Evolutionary conservation across 2,888 invertebrate species (phyloP).

Genomic region (Drosophila pseudotakahashii): DNA sequence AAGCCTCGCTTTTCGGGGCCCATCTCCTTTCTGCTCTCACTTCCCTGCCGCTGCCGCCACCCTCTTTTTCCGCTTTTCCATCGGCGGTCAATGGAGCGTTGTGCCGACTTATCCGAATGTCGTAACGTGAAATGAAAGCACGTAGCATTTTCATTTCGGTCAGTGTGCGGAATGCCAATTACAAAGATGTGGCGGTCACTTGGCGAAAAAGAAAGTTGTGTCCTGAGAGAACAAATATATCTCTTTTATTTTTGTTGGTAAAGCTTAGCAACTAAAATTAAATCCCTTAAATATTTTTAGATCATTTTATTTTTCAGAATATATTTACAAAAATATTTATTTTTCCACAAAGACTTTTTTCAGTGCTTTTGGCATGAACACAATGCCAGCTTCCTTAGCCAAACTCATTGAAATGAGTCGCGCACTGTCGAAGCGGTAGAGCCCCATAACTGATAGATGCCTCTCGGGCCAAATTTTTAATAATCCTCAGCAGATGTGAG

Average conservation of each 20-base stretch:
- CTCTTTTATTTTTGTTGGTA: background rate
- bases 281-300: too few relatives aligned
- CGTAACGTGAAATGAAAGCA: slow-evolving; percentile 76
- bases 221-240: background rate
- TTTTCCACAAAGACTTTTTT: background rate
- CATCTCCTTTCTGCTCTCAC: background rate
- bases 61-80: slow-evolving; percentile 26
- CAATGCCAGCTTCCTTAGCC: slow-evolving; percentile 18
- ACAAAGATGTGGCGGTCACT: slow-evolving; percentile 62
- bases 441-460: slow-evolving; percentile 74
- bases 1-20: slow-evolving; percentile 43
- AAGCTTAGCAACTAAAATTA: too few relatives aligned
- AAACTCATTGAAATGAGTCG: slow-evolving; percentile 76
- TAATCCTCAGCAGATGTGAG: slow-evolving; percentile 54
- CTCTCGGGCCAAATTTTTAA: slow-evolving; percentile 74
- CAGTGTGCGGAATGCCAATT: slow-evolving; percentile 80
- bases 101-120: slow-evolving; percentile 68
- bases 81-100: slow-evolving; percentile 75
- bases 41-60: background rate
- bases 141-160: slow-evolving; percentile 80
- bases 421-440: slow-evolving; percentile 53
- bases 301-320: too few relatives aligned
- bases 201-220: slow-evolving; percentile 9
- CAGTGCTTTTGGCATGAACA: background rate
- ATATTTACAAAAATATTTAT: background rate